These are phyloP conservation scores for Pygathrix nemaeus DNA, from an alignment of 2,113 vertebrate species.

Conservation along the genomic window DNA sequence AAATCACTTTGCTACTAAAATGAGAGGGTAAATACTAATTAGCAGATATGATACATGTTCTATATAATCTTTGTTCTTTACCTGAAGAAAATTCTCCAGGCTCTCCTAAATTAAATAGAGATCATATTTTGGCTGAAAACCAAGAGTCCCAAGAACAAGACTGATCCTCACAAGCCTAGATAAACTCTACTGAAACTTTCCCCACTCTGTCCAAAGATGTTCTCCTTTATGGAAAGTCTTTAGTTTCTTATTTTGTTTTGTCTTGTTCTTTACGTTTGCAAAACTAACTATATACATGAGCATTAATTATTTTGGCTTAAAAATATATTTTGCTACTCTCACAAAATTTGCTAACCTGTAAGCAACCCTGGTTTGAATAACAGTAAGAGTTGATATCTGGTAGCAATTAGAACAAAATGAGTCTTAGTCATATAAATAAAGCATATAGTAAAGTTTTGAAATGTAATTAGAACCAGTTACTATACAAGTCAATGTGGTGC, in stretches of 20 bases:
- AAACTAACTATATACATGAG: not conserved
- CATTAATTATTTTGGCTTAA: not conserved
- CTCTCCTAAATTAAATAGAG: slow-evolving; percentile 14
- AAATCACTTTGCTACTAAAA: not conserved
- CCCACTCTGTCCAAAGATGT: not conserved
- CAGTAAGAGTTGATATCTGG: not conserved
- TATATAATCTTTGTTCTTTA: not conserved
- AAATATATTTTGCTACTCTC: not conserved
- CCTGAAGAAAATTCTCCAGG: not conserved
- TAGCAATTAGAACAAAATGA: slow-evolving; percentile 21
- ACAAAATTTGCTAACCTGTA: not conserved
- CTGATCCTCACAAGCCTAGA: not conserved
- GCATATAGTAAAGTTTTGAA: slow-evolving; percentile 7
- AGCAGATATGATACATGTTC: not conserved
- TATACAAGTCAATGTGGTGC: not conserved
- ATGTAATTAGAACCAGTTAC: not conserved
- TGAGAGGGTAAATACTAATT: not conserved
- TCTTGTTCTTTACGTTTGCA: too few relatives aligned
- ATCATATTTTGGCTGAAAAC: not conserved
- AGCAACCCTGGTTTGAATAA: not conserved
- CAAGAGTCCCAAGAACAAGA: not conserved
- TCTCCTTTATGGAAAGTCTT: not conserved
- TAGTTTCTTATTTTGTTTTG: not conserved
- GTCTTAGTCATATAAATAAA: slow-evolving; percentile 10
- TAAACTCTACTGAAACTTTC: not conserved